Evolutionary conservation across 2,888 invertebrate species (phyloP), one percentile per base, ranked within the genome.

Genomic region (Troilus luridus): DNA sequence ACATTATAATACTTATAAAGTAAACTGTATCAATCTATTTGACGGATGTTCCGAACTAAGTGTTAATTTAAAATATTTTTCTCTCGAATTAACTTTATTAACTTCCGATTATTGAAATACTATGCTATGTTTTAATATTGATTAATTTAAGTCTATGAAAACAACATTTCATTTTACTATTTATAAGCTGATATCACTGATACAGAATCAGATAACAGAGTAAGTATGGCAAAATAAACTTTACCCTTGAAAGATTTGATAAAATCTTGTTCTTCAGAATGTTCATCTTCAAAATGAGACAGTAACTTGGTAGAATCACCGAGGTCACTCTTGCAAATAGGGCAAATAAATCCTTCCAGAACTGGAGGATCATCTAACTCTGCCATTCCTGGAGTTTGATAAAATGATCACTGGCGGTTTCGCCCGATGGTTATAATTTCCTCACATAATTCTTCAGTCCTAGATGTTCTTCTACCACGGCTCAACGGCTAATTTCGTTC

Each of bases 301-400:
- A 97, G 97, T 91, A 99, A 95, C 94, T 97, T 97, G 90, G 96
- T 95, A 11, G 98, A 96, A 21, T 98, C 97, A 94, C 97, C 97
- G 88, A 98, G 95, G 94, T 99, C 98, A 72, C 97, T 96, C 95
- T 98, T 97, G 94, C 99, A 99, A 93, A 98, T 98, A 0, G 99
- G 99, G 94, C 99, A 99, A 17, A 99, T 95, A 94, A 99, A 99
- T 10, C 99, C 99, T 94, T 99, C 98, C 92, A 97, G 95, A 93
- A 98, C 97, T 93, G 96, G 95, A 9, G 94, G 94, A 77, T 95
- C 95, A 90, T 90, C 91, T 0, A 59, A 54, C 8, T 85, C 90
- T 89, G 92, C 92, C 92, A 92, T 92, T 56, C 58, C 21, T 88
- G n/a, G 17, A n/a, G 10, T 62, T 62, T 1, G 12, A 88, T 41